phyloP scores from a whole-genome alignment of 2,113 vertebrate genomes.

The Nannospalax galili region DNA sequence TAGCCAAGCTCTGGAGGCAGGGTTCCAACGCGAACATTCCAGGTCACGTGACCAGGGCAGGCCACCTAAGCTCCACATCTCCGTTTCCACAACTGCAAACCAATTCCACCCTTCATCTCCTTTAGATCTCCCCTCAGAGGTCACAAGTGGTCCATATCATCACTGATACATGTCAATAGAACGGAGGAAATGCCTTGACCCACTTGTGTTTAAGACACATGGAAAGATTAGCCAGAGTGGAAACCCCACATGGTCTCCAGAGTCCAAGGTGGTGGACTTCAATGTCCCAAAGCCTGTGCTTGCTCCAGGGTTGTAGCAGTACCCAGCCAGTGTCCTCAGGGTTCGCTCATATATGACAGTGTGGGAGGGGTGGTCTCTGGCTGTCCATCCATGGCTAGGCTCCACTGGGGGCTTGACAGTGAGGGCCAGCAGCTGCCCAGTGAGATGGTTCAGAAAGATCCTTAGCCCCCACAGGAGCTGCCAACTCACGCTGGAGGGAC shows the following conservation, averaged over 20 bases:
- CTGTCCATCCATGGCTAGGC: background rate
- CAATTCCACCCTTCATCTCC: too few species aligned
- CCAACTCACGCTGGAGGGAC: background rate
- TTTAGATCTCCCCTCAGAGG: background rate
- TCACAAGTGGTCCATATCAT: too few species aligned
- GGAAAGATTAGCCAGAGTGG: background rate
- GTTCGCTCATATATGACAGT: too few species aligned
- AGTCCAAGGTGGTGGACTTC: background rate
- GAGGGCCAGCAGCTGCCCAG: background rate
- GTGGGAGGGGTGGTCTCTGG: too few species aligned
- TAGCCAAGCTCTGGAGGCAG: background rate
- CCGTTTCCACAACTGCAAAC: background rate
- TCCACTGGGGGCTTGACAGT: background rate
- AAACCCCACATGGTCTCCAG: background rate
- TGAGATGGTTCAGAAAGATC: too few species aligned
- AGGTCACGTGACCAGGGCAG: background rate
- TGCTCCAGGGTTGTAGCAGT: background rate
- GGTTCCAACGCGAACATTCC: background rate
- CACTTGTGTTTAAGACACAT: background rate
- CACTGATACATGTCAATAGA: accelerated
- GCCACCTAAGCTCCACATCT: background rate
- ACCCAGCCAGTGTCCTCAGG: background rate
- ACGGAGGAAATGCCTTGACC: accelerated
- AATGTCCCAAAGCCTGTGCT: background rate
- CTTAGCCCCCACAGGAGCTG: background rate